Evolutionary conservation across 2,888 invertebrate genomes (phyloP).

Genomic region (Tethea ocularis): DNA sequence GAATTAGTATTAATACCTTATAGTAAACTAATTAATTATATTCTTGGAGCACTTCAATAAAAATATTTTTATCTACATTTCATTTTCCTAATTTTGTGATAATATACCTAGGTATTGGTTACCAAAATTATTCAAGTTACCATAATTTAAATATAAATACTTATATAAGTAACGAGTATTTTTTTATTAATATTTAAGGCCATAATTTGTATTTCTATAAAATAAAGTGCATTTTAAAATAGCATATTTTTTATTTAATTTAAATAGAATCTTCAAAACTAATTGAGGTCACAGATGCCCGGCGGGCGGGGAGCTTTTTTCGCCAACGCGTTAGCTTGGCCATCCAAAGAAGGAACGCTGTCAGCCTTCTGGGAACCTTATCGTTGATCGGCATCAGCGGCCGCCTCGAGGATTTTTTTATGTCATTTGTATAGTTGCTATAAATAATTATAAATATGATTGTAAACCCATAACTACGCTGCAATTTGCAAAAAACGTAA

Average conservation of each 20-base stretch:
- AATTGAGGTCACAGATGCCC: too few relatives aligned
- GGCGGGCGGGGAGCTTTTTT: too few relatives aligned
- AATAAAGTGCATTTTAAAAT: constrained; percentile 8
- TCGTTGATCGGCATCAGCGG: too few relatives aligned
- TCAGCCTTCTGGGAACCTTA: too few relatives aligned
- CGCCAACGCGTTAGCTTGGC: too few relatives aligned
- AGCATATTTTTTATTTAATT: not conserved
- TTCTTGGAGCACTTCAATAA: constrained; percentile 5
- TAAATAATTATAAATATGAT: too few relatives aligned
- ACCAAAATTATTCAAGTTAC: constrained; percentile 4
- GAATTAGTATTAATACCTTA: not conserved
- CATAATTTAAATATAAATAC: not conserved
- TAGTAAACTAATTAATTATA: not conserved
- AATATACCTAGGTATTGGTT: constrained; percentile 5
- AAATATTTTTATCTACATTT: constrained; percentile 3
- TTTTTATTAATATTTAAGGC: not conserved
- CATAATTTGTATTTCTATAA: constrained; percentile 1
- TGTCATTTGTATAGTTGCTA: too few relatives aligned
- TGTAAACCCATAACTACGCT: too few relatives aligned
- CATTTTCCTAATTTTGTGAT: constrained; percentile 17
- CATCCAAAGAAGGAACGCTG: too few relatives aligned
- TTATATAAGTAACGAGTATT: not conserved
- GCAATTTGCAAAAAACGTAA: too few relatives aligned
- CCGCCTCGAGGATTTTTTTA: too few relatives aligned
- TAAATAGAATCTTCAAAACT: too few relatives aligned